A percentile compares a stretch with the other conserved stretches of the same genome.
Evolutionary conservation across 2,113 vertebrate genomes (phyloP).

Genomic region (Numida meleagris): DNA sequence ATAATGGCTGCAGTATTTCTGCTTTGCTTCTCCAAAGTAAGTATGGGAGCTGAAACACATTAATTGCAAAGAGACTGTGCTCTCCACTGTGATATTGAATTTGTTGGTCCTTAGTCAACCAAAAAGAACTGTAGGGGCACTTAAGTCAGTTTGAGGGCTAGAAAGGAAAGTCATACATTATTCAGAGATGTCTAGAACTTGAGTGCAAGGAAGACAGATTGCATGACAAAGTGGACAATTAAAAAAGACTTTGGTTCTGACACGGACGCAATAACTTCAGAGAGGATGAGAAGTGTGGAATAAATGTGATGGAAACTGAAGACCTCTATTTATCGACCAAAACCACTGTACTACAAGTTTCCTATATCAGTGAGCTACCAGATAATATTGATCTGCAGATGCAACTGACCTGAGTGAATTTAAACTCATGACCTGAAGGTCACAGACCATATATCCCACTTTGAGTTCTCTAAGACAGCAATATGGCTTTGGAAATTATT

Average conservation of each 20-base stretch:
- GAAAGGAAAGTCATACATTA: constrained; percentile 4
- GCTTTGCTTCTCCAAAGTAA: background rate
- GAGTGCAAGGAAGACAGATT: background rate
- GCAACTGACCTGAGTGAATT: background rate
- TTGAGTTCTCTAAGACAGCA: background rate
- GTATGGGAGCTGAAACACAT: background rate
- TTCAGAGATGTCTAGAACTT: background rate
- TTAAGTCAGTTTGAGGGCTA: constrained; percentile 9
- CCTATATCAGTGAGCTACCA: background rate
- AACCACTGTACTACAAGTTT: background rate
- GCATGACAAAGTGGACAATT: background rate
- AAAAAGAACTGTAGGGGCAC: background rate
- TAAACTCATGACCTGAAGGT: background rate
- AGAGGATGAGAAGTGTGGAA: constrained; percentile 4
- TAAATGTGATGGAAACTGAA: background rate
- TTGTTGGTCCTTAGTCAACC: background rate
- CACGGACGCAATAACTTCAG: background rate
- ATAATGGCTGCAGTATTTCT: background rate
- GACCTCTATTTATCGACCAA: background rate
- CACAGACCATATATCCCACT: background rate
- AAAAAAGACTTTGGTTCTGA: background rate
- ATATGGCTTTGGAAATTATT: background rate
- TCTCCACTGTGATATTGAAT: background rate
- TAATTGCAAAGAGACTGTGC: background rate
- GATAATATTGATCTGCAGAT: background rate